Conservation (phyloP, 92 coral and sea anemone species). For the Desmophyllum pertusum region DNA sequence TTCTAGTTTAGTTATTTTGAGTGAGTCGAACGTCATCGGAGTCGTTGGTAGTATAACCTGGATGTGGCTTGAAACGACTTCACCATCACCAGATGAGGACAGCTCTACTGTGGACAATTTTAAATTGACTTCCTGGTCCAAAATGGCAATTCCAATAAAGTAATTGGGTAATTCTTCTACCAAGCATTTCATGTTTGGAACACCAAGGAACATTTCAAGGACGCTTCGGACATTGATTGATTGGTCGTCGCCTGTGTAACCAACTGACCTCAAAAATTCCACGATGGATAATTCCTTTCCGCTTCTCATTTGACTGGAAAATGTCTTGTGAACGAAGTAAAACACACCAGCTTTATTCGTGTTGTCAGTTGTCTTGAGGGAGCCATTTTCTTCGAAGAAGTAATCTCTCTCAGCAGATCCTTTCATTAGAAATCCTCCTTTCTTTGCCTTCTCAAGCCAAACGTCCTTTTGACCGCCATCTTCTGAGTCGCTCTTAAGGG, state of each 20-base stretch:
- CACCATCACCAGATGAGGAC: neutral
- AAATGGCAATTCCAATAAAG: neutral
- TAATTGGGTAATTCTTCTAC: neutral
- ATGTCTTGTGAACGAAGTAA: conserved; percentile 11
- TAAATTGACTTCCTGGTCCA: conserved; percentile 16
- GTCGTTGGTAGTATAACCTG: neutral
- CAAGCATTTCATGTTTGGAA: neutral
- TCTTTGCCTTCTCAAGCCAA: neutral
- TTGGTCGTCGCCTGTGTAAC: neutral
- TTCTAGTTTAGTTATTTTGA: neutral
- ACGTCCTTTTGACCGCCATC: neutral
- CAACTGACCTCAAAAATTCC: conserved; percentile 12
- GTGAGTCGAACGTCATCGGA: neutral
- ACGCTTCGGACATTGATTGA: neutral
- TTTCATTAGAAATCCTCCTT: neutral
- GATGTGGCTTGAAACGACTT: conserved; percentile 20
- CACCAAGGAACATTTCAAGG: conserved; percentile 18
- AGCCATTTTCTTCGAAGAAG: neutral
- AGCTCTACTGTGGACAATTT: neutral
- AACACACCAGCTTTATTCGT: neutral
- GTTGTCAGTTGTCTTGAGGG: neutral
- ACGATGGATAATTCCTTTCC: neutral
- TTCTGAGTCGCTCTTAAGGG: neutral
- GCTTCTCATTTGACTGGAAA: neutral
- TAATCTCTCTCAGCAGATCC: neutral